A percentile compares a stretch with the other conserved stretches of the same genome.
These are phyloP conservation scores for Diplolepis rosae DNA, from an alignment of 2,888 invertebrate species.

Conservation along the genomic window DNA sequence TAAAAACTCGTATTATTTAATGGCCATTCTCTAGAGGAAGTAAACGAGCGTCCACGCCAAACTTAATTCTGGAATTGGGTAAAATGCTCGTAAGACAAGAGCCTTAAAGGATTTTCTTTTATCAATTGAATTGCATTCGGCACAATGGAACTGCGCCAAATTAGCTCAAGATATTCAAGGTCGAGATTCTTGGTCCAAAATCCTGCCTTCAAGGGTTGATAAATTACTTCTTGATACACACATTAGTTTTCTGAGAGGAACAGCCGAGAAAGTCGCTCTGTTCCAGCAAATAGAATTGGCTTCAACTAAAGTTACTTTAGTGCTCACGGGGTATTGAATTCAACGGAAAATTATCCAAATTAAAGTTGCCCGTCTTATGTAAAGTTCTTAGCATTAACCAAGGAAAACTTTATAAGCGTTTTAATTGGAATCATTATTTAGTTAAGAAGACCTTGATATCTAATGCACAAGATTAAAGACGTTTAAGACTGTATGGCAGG, in stretches of 20 bases:
- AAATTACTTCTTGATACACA: background rate
- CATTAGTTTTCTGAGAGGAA: background rate
- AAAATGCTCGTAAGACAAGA: slow-evolving; percentile 15
- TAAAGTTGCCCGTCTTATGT: background rate
- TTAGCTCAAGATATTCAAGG: slow-evolving; percentile 16
- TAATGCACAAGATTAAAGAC: background rate
- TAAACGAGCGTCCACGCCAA: background rate
- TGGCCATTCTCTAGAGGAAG: background rate
- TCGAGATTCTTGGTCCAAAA: slow-evolving; percentile 6
- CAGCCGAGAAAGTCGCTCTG: background rate
- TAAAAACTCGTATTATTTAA: slow-evolving; percentile 17
- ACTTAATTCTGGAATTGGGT: background rate
- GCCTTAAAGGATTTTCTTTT: slow-evolving; percentile 1
- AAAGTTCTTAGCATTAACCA: background rate
- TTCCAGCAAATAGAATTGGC: slow-evolving; percentile 3
- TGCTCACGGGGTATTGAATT: background rate
- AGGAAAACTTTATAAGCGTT: slow-evolving; percentile 4
- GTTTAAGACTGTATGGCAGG: too few species aligned
- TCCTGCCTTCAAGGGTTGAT: background rate
- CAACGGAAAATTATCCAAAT: background rate
- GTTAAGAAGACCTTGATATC: background rate
- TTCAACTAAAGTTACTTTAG: background rate
- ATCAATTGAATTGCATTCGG: slow-evolving; percentile 18
- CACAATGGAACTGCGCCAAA: slow-evolving; percentile 21
- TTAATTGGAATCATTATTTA: slow-evolving; percentile 3